Base-by-base conservation (phyloP, 2,113 vertebrate genomes). In the Castor canadensis region DNA sequence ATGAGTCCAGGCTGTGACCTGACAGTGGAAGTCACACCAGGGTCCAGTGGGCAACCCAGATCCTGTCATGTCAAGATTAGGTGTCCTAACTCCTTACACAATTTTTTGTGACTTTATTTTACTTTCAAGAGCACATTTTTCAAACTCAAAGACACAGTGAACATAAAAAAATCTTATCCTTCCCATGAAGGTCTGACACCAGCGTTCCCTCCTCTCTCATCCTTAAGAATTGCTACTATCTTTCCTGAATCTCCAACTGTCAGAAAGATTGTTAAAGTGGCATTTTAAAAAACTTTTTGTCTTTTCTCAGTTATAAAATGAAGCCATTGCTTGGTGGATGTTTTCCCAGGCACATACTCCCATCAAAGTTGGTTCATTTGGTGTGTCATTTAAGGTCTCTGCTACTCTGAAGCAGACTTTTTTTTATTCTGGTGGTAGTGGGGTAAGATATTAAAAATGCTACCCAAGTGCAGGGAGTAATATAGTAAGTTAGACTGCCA, bases 191-290 rank as follows among this genome's bases (percentile, higher is more conserved):
- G 28, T 32, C 15, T 49, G 43, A 60, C 15, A 19, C 19, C 43
- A 7, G 6, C 1, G 0, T 47, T 15, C 32, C 9, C 16, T 2
- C 6, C 7, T 15, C 24, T 56, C 43, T 28, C n/a, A 2, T 13
- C 56, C 72, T 76, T n/a, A n/a, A 58, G 45, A 71, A 73, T 49
- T 60, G 45, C 47, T 66, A 45, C 24, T 43, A 0, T 49, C 35
- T 95, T 81, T 85, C 43, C 60, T 38, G 72, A 72, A 38, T 52
- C 32, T 71, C 52, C 35, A 67, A 3, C 40, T 28, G 30, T 28
- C 6, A 35, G 32, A 40, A 76, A 80, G 45, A 89, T 45, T 72
- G 47, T 62, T 38, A 66, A 45, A 56, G 56, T 24, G 15, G 5
- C 69, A 28, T 77, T 80, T 7, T 56, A 43, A 45, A 80, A 93